Evolutionary conservation across 2,888 invertebrate genomes (phyloP), one percentile per base, ranked within the genome.

Genomic region (Parnassius glacialis): DNA sequence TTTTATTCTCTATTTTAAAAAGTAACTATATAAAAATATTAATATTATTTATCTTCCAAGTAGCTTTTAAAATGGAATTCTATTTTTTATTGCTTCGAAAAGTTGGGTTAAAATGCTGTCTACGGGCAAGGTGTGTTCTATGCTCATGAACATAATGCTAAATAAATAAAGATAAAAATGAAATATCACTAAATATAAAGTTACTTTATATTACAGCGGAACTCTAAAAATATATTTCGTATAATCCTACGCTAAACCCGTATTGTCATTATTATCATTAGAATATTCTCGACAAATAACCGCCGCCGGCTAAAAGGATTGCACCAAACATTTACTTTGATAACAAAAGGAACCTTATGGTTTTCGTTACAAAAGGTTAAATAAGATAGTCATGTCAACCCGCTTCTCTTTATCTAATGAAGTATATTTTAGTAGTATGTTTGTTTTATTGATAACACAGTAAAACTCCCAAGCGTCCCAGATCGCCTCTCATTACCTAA

Each of bases 231-330:
- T 50, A 9, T 16, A 50, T 16, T 7, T 20, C 1, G 16, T 3
- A 20, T n/a, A 16, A 50, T 50, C 12, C 10, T 16, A 10, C 13
- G 9, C 50, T n/a, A 20, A 1, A 34, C 20, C 44, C 42, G 43
- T 54, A 25, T 45, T 61, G 43, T 53, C 9, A 42, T 43, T 47
- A 48, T 12, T 45, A 57, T 62, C 53, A 62, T 62, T 62, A 57
- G 48, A 53, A 57, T 53, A 52, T 61, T 61, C 57, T 47, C 61
- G 53, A 62, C 44, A 58, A 62, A 58, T 53, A 62, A 53, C 62
- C 62, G 44, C 9, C 48, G 44, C 9, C 53, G 54, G 54, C 50
- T 25, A 62, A 58, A 62, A 54, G 62, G 62, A 62, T 62, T 54
- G 48, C 34, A 53, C 34, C 50, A 54, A 57, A 62, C 44, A 57